These are phyloP conservation scores for Lampris megalopsis DNA, from an alignment of 2,113 vertebrate species.

Conservation along the genomic window DNA sequence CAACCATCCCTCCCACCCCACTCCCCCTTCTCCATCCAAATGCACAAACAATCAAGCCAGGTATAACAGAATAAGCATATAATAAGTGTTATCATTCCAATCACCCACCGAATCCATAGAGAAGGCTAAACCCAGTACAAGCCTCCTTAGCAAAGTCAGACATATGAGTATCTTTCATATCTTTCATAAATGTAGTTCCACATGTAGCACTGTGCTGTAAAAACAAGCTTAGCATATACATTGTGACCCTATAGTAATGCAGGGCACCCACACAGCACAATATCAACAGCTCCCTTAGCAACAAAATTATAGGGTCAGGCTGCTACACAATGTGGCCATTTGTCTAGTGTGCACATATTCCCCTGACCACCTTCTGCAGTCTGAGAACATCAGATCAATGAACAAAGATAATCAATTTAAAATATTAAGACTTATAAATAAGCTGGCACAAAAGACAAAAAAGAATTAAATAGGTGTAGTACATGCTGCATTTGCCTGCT, in stretches of 20 bases:
- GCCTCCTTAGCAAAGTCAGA: slow-evolving; percentile 20
- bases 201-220: too few relatives aligned
- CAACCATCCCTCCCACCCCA: too few relatives aligned
- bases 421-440: background rate
- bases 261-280: background rate
- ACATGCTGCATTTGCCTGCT: slow-evolving; percentile 92
- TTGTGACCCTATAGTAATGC: background rate
- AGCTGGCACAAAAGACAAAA: background rate
- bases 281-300: background rate
- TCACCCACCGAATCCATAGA: slow-evolving; percentile 22
- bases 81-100: background rate
- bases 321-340: background rate
- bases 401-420: too few relatives aligned
- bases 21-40: background rate
- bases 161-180: slow-evolving; percentile 7
- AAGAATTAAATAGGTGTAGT: slow-evolving; percentile 64
- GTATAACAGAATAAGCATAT: too few relatives aligned
- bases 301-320: background rate
- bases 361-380: too few relatives aligned
- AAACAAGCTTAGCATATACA: background rate
- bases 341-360: background rate
- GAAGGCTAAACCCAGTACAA: background rate
- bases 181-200: background rate
- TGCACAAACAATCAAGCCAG: background rate
- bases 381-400: too few relatives aligned